Evolutionary conservation across 2,113 vertebrate genomes (phyloP).

Genomic region (Sakesphorus luctuosus): DNA sequence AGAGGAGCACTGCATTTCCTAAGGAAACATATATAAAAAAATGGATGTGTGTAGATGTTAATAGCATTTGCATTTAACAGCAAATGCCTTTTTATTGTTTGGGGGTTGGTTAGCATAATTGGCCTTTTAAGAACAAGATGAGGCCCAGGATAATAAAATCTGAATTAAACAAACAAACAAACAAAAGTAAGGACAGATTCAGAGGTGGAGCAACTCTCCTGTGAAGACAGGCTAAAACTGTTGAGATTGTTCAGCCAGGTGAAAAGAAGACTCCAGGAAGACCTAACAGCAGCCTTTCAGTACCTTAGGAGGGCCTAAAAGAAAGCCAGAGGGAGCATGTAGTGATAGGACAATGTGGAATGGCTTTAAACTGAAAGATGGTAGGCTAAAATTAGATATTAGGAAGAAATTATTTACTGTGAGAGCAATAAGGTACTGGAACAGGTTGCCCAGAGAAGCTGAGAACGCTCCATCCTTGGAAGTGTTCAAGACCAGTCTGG

Average conservation of each 20-base stretch:
- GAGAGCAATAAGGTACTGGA: neutral
- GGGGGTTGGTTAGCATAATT: neutral
- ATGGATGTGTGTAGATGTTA: neutral
- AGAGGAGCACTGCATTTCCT: neutral
- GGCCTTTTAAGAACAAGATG: neutral
- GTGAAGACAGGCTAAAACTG: neutral
- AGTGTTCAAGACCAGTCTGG: neutral
- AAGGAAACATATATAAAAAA: neutral
- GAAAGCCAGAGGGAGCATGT: neutral
- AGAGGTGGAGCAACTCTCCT: neutral
- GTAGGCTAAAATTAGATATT: neutral
- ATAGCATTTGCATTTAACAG: neutral
- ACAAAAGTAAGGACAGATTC: too few species aligned
- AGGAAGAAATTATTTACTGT: neutral
- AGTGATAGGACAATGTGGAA: neutral
- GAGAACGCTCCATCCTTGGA: neutral
- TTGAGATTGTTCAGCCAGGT: neutral
- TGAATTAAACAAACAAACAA: neutral
- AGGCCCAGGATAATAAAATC: neutral
- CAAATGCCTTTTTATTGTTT: neutral
- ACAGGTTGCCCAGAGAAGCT: neutral
- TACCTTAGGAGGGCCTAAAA: neutral
- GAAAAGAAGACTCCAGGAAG: neutral
- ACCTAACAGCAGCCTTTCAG: neutral
- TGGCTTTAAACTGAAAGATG: neutral